Percentiles rank a stretch among this genome's conserved stretches.
These are phyloP conservation scores for Hyposoter didymator DNA, from an alignment of 2,888 invertebrate species.

Conservation along the genomic window DNA sequence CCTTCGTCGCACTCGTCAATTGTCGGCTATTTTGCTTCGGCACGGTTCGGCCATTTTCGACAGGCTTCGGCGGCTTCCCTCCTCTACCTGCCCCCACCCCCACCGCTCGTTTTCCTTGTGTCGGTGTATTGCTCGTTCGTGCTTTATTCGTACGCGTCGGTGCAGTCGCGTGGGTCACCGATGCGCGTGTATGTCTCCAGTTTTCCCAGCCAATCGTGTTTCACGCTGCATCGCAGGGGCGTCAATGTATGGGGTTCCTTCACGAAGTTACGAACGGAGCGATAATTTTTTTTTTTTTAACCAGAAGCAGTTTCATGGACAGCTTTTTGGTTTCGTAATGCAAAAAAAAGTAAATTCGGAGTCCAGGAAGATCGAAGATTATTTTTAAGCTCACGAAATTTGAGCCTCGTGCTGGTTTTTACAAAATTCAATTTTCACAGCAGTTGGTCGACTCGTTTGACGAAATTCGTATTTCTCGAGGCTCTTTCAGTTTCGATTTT, in stretches of 20 bases:
- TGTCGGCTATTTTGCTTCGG: conserved; percentile 81
- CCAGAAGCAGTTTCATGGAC: not conserved
- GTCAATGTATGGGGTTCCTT: conserved; percentile 38
- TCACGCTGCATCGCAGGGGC: conserved; percentile 47
- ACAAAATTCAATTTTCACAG: not conserved
- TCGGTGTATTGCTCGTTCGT: conserved; percentile 3
- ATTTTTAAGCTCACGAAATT: not conserved
- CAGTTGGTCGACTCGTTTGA: not conserved
- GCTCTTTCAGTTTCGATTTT: not conserved
- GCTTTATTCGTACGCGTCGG: conserved; percentile 27
- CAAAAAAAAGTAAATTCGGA: not conserved
- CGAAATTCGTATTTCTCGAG: not conserved
- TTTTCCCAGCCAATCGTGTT: conserved; percentile 57
- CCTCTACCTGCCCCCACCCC: conserved; percentile 29
- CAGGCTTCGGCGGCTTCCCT: conserved; percentile 71
- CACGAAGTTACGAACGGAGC: not conserved
- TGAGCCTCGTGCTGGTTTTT: not conserved
- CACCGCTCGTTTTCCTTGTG: not conserved
- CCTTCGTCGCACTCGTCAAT: conserved; percentile 77
- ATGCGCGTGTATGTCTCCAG: conserved; percentile 32
- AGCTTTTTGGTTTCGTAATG: not conserved
- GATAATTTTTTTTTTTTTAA: not conserved
- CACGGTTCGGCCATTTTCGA: conserved; percentile 74
- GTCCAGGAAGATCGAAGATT: not conserved
- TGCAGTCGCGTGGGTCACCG: conserved; percentile 42